A percentile compares a stretch with the other conserved stretches of the same genome.
phyloP scores from a whole-genome alignment of 2,797 vertebrate genomes.

The Linurgus olivaceus region DNA sequence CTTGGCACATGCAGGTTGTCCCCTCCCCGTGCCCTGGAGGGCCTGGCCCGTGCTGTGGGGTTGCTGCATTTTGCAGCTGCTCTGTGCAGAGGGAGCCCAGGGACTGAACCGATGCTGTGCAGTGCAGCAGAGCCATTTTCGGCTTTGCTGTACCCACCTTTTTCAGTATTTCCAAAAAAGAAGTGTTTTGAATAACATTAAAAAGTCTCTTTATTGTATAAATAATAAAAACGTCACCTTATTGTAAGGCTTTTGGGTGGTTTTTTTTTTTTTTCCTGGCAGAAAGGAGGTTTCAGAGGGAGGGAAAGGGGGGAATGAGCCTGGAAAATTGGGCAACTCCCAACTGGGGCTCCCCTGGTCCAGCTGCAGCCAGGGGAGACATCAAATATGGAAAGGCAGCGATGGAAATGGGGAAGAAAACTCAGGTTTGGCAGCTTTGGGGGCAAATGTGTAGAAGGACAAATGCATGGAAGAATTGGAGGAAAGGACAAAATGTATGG shows the following conservation, averaged over 20 bases:
- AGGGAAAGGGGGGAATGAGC: background rate
- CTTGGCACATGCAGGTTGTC: conserved; percentile 91
- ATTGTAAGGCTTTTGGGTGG: conserved; percentile 55
- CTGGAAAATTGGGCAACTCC: background rate
- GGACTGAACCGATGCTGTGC: conserved; percentile 88
- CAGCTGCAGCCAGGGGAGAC: background rate
- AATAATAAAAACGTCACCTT: conserved; percentile 81
- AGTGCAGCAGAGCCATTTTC: conserved; percentile 95
- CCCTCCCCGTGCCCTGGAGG: conserved; percentile 83
- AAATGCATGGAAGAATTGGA: background rate
- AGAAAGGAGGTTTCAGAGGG: background rate
- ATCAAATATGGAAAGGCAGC: rapidly evolving
- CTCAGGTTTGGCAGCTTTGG: rapidly evolving
- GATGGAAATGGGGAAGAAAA: rapidly evolving
- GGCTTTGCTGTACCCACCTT: conserved; percentile 95
- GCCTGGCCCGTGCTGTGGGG: conserved; percentile 81
- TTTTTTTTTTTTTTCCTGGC: background rate
- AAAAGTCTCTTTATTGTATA: conserved; percentile 98
- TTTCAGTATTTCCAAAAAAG: conserved; percentile 93
- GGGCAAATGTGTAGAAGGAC: rapidly evolving
- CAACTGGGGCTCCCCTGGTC: background rate
- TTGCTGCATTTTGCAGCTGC: conserved; percentile 92
- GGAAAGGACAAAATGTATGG: background rate
- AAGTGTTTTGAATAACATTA: conserved; percentile 99
- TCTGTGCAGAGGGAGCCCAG: conserved; percentile 74